Conservation (phyloP, 2,888 invertebrate genomes). For the Dinocampus coccinellae region DNA sequence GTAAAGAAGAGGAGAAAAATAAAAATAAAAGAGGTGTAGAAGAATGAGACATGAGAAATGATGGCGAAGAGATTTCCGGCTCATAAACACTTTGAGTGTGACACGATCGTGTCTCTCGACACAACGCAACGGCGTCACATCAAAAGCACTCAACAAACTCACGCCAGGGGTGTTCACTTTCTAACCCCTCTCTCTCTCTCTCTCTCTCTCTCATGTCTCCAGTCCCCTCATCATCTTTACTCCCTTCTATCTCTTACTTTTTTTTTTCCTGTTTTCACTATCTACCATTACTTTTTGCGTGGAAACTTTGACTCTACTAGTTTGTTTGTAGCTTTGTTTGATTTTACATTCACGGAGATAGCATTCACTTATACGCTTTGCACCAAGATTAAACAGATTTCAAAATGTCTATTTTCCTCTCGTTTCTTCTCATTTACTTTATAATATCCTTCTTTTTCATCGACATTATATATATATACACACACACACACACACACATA, state of each 20-base stretch:
- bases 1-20: constrained; percentile 35
- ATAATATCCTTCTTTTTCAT: constrained; percentile 35
- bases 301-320: constrained; percentile 60
- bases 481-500: neutral
- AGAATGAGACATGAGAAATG: constrained; percentile 23
- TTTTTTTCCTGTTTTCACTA: too few relatives aligned
- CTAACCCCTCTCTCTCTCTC: constrained; percentile 42
- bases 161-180: constrained; percentile 33
- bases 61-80: constrained; percentile 21
- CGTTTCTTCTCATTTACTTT: constrained; percentile 46
- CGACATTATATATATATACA: too few relatives aligned
- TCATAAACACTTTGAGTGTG: constrained; percentile 47
- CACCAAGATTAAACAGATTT: constrained; percentile 69
- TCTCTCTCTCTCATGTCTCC: constrained; percentile 41
- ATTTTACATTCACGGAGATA: constrained; percentile 67
- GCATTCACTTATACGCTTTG: constrained; percentile 67
- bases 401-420: constrained; percentile 59
- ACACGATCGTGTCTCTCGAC: constrained; percentile 54
- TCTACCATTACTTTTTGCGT: constrained; percentile 29
- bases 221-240: too few relatives aligned
- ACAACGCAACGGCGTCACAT: constrained; percentile 31
- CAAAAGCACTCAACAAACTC: constrained; percentile 32
- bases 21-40: constrained; percentile 24
- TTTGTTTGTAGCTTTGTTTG: constrained; percentile 69
- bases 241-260: too few relatives aligned